phyloP scores from a whole-genome alignment of 2,888 invertebrate genomes.

The Tenthredo distinguenda region DNA sequence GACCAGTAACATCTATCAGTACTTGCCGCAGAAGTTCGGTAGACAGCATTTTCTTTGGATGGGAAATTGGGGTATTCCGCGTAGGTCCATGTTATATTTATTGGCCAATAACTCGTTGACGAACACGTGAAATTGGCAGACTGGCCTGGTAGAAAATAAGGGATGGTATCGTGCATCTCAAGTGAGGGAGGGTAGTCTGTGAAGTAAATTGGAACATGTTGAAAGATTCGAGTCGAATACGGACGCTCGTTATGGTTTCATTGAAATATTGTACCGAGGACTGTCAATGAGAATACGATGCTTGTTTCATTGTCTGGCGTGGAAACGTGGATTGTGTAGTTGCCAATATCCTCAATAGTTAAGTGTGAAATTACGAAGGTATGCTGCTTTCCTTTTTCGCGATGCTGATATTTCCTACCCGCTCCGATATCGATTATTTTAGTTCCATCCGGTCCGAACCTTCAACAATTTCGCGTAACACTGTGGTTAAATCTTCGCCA shows the following conservation, averaged over 20 bases:
- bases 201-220: slow-evolving; percentile 58
- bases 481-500: too few relatives aligned
- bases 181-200: slow-evolving; percentile 79
- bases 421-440: slow-evolving; percentile 40
- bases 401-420: not conserved
- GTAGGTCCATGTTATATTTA: slow-evolving; percentile 81
- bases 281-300: not conserved
- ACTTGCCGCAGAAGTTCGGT: not conserved
- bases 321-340: not conserved
- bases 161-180: slow-evolving; percentile 67
- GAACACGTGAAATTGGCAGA: slow-evolving; percentile 79
- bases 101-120: slow-evolving; percentile 80
- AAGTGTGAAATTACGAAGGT: not conserved
- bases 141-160: slow-evolving; percentile 78
- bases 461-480: too few relatives aligned
- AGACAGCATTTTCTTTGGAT: slow-evolving; percentile 61
- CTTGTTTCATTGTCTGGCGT: not conserved
- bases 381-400: not conserved
- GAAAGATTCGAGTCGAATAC: not conserved
- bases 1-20: not conserved
- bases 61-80: slow-evolving; percentile 77
- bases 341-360: not conserved
- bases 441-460: not conserved
- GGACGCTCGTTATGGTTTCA: not conserved
- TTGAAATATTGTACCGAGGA: not conserved